phyloP scores from a whole-genome alignment of 2,888 invertebrate genomes.

The Thelaira solivaga region DNA sequence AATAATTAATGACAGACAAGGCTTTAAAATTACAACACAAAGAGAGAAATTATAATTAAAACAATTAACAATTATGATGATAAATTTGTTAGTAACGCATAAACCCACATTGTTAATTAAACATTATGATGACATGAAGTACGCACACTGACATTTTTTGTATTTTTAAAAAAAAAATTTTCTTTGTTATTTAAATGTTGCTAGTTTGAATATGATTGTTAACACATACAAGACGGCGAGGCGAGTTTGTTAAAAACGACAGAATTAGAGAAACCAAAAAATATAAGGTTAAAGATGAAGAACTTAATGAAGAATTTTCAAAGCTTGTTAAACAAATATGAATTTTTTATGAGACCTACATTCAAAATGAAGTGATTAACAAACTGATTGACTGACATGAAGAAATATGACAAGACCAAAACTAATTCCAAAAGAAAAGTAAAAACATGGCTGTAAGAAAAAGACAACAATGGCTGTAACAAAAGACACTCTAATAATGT shows the following conservation, averaged over 20 bases:
- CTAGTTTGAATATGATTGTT: conserved; percentile 28
- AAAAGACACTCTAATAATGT: conserved; percentile 21
- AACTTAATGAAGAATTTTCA: conserved; percentile 20
- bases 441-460: conserved; percentile 36
- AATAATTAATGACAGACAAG: conserved; percentile 4
- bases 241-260: conserved; percentile 38
- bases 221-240: conserved; percentile 37
- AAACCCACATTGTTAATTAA: conserved; percentile 47
- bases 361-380: conserved; percentile 23
- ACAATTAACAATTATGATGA: conserved; percentile 1
- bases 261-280: conserved; percentile 36
- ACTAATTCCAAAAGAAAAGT: conserved; percentile 32
- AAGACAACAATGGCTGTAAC: conserved; percentile 44
- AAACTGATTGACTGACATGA: conserved; percentile 41
- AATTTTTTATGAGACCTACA: conserved; percentile 5
- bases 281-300: neutral
- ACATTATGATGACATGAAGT: conserved; percentile 53
- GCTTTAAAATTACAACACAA: neutral
- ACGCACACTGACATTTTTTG: conserved; percentile 55
- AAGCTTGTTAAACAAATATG: conserved; percentile 16
- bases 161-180: no score
- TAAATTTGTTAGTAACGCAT: conserved; percentile 43
- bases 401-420: conserved; percentile 20
- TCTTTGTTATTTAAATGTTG: no score
- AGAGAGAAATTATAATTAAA: neutral